Evolutionary conservation across 1,140 invertebrate species (phyloP).

Genomic region (Halictus rubicundus): DNA sequence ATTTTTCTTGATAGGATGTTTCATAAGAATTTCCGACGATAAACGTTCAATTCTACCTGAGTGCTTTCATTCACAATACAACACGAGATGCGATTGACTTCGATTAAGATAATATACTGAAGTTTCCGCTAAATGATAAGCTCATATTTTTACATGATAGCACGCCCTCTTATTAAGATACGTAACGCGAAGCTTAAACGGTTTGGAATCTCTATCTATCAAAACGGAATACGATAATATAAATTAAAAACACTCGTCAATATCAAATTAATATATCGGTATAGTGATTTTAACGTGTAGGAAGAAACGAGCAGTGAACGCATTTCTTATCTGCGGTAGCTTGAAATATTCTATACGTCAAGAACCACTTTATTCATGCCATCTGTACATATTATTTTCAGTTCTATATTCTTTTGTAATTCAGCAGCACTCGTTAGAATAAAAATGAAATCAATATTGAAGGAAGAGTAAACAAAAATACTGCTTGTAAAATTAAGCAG

Average conservation of each 20-base stretch:
- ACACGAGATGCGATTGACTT: neutral
- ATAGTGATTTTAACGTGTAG: too few species aligned
- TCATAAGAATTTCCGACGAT: neutral
- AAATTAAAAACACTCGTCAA: neutral
- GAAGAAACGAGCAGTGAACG: neutral
- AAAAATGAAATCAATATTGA: neutral
- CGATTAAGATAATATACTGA: neutral
- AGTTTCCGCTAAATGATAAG: slow-evolving; percentile 6
- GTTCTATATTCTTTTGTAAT: too few species aligned
- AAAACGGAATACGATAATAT: neutral
- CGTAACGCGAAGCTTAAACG: neutral
- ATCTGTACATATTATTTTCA: neutral
- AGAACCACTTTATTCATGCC: neutral
- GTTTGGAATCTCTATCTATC: neutral
- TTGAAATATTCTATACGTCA: neutral
- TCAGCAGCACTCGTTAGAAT: too few species aligned
- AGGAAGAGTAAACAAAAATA: neutral
- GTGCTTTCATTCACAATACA: neutral
- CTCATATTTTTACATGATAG: neutral
- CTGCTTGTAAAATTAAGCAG: too few species aligned
- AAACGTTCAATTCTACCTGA: neutral
- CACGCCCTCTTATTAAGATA: too few species aligned
- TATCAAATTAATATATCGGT: neutral
- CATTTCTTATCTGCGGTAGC: neutral
- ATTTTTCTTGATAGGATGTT: neutral